Conservation (phyloP, 1,140 invertebrate genomes). For the Aphidius gifuensis region DNA sequence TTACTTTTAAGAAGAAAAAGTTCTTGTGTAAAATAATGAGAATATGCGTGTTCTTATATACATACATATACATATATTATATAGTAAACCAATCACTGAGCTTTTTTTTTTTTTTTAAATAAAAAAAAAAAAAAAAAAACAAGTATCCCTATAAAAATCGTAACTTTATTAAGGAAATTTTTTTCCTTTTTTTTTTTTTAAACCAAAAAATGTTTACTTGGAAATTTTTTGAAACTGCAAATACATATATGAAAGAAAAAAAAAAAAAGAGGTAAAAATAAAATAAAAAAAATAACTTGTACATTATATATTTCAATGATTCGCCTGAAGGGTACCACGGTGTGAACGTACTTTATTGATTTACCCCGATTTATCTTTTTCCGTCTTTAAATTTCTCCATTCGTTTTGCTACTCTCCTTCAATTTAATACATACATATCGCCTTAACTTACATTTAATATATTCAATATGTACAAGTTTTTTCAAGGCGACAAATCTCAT, state of each 20-base stretch:
- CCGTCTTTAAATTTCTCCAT: constrained; percentile 16
- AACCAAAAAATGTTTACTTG: not conserved
- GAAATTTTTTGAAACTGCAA: constrained; percentile 10
- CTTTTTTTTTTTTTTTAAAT: no score
- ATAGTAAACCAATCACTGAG: no score
- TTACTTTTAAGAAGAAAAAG: no score
- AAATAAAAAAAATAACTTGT: not conserved
- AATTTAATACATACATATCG: no score
- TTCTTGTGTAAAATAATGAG: no score
- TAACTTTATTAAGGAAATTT: constrained; percentile 23
- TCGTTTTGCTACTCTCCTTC: no score
- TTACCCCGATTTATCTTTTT: constrained; percentile 13
- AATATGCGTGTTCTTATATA: no score
- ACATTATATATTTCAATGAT: not conserved
- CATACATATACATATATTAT: no score
- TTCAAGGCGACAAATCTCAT: not conserved
- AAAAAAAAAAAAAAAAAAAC: no score
- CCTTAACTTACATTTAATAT: no score
- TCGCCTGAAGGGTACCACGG: not conserved
- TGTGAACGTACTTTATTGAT: constrained; percentile 24
- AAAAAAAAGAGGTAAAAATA: not conserved
- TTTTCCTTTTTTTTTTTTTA: constrained; percentile 1
- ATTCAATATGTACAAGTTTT: no score
- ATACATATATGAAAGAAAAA: not conserved
- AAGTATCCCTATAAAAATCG: constrained; percentile 19